Conservation (phyloP, 1,140 invertebrate species). For the Saccostrea echinata region DNA sequence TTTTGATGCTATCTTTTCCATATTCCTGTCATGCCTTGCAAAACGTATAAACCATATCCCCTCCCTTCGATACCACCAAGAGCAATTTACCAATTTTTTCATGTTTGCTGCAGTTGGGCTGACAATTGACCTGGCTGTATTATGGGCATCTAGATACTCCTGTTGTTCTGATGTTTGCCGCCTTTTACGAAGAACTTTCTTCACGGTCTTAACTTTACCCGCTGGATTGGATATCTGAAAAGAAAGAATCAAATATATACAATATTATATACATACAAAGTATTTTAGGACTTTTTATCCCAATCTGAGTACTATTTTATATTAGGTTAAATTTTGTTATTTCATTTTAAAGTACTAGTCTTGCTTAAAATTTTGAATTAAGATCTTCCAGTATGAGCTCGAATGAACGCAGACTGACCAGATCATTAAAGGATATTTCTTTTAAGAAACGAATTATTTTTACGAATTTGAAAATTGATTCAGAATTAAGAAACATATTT, state of each 20-base stretch:
- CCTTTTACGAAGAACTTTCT: background rate
- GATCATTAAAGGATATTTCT: too few species aligned
- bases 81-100: conserved; percentile 16
- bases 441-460: too few species aligned
- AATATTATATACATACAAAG: background rate
- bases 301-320: too few species aligned
- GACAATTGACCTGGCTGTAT: background rate
- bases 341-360: too few species aligned
- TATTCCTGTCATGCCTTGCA: too few species aligned
- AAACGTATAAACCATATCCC: too few species aligned
- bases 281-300: background rate
- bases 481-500: background rate
- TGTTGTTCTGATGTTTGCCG: background rate
- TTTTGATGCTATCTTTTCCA: too few species aligned
- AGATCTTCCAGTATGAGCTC: too few species aligned
- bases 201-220: background rate
- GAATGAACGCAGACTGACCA: too few species aligned
- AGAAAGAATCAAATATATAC: background rate
- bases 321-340: too few species aligned
- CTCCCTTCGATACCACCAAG: background rate
- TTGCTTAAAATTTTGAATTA: too few species aligned
- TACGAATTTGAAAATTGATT: too few species aligned
- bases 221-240: conserved; percentile 19
- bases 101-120: background rate
- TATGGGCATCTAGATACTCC: conserved; percentile 15